Evolutionary conservation across 2,888 invertebrate genomes (phyloP), one percentile per base, ranked within the genome.

Genomic region (Stenodema calcarata): DNA sequence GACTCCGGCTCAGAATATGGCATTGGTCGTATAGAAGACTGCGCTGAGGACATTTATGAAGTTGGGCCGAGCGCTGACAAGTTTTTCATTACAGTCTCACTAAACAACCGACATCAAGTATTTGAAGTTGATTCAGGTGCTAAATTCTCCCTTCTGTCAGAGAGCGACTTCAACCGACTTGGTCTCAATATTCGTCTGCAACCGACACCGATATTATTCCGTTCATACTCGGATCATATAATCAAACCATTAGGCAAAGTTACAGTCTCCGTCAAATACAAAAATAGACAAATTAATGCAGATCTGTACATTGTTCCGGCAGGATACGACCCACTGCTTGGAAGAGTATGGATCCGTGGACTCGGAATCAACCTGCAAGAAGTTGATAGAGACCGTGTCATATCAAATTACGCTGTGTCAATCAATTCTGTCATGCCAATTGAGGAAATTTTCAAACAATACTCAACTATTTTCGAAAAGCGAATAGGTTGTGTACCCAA

Each of bases 101-200:
- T 87, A 42, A 86, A 86, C 41, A 42, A 50, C 79, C 70, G 44
- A 47, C 86, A 70, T 1, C 80, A 86, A 70, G 1, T 4, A 41
- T 80, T 86, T 62, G 80, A 86, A 81, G 86, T 86, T 47, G 79
- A 86, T 73, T 86, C 86, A 18, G 86, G 86, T 2, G 73, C 86
- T 28, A 27, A 47, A 1, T 80, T 44, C 41, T 86, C 80, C 23
- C 70, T 86, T 12, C 70, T 80, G 12, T 69, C 41, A 69, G 86
- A 81, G 70, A 86, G 70, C 9, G 86, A 47, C 30, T 86, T 86
- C 81, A 62, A 70, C 80, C 41, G 47, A 11, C 79, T 86, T 81
- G 81, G 30, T 23, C 81, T 80, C 70, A 70, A 42, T 44, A 16
- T 86, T n/a, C 80, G 42, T 12, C 86, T 86, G 9, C 80, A 86